These are phyloP conservation scores for Chaetogeoica ovagalla DNA, from an alignment of 2,888 invertebrate species.

Conservation along the genomic window DNA sequence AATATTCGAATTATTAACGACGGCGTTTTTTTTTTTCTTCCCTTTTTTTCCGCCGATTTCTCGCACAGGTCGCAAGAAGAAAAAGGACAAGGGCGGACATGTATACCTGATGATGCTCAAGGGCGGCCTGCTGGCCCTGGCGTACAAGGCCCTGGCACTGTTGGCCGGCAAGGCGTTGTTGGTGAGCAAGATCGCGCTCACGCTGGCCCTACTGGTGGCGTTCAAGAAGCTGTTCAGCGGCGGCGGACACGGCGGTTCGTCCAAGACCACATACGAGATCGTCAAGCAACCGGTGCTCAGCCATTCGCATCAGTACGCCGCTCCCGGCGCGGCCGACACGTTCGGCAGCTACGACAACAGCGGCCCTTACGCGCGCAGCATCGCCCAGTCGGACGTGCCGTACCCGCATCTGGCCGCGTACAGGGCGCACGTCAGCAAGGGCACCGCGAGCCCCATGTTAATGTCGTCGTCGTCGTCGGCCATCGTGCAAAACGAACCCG, in stretches of 20 bases:
- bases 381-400: conserved; percentile 51
- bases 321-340: conserved; percentile 64
- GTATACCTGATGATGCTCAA: conserved; percentile 71
- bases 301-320: conserved; percentile 71
- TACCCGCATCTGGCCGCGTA: conserved; percentile 48
- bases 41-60: no score
- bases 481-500: conserved; percentile 22
- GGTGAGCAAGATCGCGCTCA: conserved; percentile 59
- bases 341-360: conserved; percentile 61
- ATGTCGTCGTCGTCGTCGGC: conserved; percentile 26
- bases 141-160: conserved; percentile 73
- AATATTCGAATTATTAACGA: no score
- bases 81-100: conserved; percentile 70
- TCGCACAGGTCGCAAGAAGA: conserved; percentile 65
- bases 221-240: conserved; percentile 67
- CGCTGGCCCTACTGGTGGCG: conserved; percentile 61
- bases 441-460: not conserved
- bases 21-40: no score
- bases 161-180: conserved; percentile 59
- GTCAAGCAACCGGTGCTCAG: conserved; percentile 83
- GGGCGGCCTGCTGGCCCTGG: conserved; percentile 73
- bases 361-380: conserved; percentile 58
- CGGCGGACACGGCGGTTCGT: conserved; percentile 60
- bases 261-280: conserved; percentile 82
- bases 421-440: conserved; percentile 26